These are phyloP conservation scores for Pelmatolapia mariae DNA, from an alignment of 2,113 vertebrate genomes.

Conservation along the genomic window DNA sequence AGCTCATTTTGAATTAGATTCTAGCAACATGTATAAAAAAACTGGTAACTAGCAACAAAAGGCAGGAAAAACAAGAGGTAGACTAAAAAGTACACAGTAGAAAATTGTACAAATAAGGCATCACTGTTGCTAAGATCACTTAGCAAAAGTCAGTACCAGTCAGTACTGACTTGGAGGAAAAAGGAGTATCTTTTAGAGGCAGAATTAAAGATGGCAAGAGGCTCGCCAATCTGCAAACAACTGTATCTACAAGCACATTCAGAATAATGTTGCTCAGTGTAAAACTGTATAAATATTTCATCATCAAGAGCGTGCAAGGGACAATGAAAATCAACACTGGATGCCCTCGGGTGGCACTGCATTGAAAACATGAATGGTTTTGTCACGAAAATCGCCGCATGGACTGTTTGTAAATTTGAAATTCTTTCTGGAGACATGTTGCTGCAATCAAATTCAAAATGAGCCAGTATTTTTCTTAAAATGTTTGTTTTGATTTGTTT, in stretches of 20 bases:
- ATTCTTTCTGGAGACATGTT: background rate
- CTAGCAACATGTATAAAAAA: background rate
- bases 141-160: background rate
- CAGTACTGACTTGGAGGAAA: background rate
- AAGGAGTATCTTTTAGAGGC: fast-evolving
- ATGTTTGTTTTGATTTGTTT: background rate
- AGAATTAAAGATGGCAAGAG: background rate
- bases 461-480: background rate
- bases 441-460: background rate
- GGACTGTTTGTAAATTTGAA: background rate
- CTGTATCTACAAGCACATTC: background rate
- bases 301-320: fast-evolving
- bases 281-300: background rate
- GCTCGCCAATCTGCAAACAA: background rate
- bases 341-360: background rate
- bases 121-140: background rate
- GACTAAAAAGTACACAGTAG: background rate
- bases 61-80: background rate
- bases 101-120: background rate
- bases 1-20: background rate
- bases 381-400: background rate
- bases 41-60: background rate
- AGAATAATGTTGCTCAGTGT: background rate
- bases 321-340: background rate
- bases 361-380: background rate